A percentile compares a stretch with the other conserved stretches of the same genome.
Evolutionary conservation across 2,888 invertebrate genomes (phyloP).

Genomic region (Meganola albula): DNA sequence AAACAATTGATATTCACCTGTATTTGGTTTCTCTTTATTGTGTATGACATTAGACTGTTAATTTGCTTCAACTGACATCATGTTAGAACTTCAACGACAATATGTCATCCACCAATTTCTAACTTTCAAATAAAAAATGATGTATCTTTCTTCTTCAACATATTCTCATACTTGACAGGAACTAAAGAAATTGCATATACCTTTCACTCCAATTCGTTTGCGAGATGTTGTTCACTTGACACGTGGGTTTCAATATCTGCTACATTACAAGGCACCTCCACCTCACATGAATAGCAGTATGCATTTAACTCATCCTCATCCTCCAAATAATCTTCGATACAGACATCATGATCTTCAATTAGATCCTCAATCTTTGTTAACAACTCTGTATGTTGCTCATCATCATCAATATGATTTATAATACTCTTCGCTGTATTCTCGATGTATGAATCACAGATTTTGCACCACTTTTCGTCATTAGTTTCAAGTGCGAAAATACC

Average conservation of each 20-base stretch:
- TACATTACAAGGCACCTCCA: constrained; percentile 38
- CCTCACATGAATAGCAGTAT: constrained; percentile 47
- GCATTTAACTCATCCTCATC: constrained; percentile 46
- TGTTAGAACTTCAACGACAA: no score
- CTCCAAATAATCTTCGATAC: constrained; percentile 37
- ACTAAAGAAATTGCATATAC: neutral
- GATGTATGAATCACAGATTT: constrained; percentile 45
- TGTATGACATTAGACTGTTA: no score
- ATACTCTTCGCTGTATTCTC: constrained; percentile 39
- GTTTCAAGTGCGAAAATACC: constrained; percentile 45
- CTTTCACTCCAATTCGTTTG: neutral
- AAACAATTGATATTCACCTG: no score
- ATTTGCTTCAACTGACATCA: no score
- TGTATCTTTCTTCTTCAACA: no score
- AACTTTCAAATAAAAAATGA: no score
- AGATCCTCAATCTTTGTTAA: constrained; percentile 48
- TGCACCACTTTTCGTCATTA: constrained; percentile 49
- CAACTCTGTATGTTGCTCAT: constrained; percentile 47
- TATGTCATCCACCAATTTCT: no score
- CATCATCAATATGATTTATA: constrained; percentile 46
- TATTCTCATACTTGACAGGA: no score
- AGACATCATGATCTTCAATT: constrained; percentile 43
- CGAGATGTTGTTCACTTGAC: constrained; percentile 38
- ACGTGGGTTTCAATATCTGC: constrained; percentile 45
- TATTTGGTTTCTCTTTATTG: no score